These are phyloP conservation scores for Drosophila guanche DNA, from an alignment of 1,140 invertebrate species.

Conservation along the genomic window DNA sequence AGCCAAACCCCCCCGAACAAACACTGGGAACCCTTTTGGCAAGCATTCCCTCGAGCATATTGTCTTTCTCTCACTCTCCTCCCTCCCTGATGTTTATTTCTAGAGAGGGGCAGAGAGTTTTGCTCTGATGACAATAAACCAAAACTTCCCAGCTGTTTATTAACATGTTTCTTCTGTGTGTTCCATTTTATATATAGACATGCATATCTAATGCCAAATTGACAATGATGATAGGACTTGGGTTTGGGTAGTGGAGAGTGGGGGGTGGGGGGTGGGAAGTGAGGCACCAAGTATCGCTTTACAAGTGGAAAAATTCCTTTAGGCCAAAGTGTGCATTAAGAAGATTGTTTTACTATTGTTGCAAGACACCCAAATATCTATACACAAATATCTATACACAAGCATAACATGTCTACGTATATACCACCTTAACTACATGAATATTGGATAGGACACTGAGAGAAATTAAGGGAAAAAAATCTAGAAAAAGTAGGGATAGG, in stretches of 20 bases:
- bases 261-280: conserved; percentile 10
- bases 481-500: neutral
- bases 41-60: conserved; percentile 56
- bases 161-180: conserved; percentile 69
- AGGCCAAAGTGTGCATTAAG: conserved; percentile 82
- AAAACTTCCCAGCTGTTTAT: conserved; percentile 79
- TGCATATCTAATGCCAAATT: conserved; percentile 52
- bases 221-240: conserved; percentile 42
- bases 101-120: conserved; percentile 22
- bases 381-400: conserved; percentile 42
- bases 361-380: conserved; percentile 58
- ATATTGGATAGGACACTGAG: conserved; percentile 45
- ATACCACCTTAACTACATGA: conserved; percentile 68
- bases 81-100: conserved; percentile 38
- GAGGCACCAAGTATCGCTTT: conserved; percentile 67
- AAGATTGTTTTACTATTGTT: conserved; percentile 83
- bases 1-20: conserved; percentile 46
- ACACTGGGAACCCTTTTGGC: conserved; percentile 70
- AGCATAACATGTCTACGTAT: conserved; percentile 19
- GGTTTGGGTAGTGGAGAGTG: neutral
- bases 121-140: conserved; percentile 75
- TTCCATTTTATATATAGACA: conserved; percentile 27
- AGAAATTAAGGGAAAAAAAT: conserved; percentile 11
- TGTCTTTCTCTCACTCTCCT: conserved; percentile 40
- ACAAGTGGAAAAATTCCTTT: conserved; percentile 81